Evolutionary conservation across 2,113 vertebrate genomes (phyloP).

Genomic region (Hippocampus guttulatus): DNA sequence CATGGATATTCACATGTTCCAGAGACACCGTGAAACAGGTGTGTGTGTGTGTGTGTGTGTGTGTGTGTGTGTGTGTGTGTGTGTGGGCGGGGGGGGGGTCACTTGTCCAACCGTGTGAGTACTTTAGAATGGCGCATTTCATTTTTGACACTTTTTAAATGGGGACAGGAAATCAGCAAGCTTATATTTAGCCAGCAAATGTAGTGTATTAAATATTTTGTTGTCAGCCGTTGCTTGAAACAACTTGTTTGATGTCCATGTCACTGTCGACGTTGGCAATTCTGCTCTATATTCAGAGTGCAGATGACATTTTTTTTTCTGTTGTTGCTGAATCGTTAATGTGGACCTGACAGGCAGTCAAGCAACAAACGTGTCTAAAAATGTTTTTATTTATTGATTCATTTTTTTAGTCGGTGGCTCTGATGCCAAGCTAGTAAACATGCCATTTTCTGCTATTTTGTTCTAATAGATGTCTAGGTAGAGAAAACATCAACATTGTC

Average conservation of each 20-base stretch:
- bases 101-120: not conserved
- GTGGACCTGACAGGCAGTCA: not conserved
- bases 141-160: not conserved
- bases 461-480: too few species aligned
- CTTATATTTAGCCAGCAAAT: not conserved
- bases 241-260: not conserved
- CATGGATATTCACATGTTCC: slow-evolving; percentile 99
- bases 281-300: not conserved
- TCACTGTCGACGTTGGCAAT: not conserved
- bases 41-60: slow-evolving; percentile 16
- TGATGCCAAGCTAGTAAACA: too few species aligned
- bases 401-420: not conserved
- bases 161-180: not conserved
- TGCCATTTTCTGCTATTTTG: too few species aligned
- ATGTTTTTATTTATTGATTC: too few species aligned
- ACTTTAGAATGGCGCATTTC: not conserved
- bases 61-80: slow-evolving; percentile 80
- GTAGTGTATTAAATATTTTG: not conserved
- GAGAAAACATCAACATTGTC: not conserved
- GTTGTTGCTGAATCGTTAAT: not conserved
- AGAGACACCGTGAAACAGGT: slow-evolving; percentile 85
- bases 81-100: slow-evolving; percentile 1
- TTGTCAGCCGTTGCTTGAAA: not conserved
- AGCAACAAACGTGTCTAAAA: not conserved
- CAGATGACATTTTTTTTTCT: not conserved